Base-by-base conservation (phyloP, 2,888 invertebrate species). In the Coelogynopora nodosa region DNA sequence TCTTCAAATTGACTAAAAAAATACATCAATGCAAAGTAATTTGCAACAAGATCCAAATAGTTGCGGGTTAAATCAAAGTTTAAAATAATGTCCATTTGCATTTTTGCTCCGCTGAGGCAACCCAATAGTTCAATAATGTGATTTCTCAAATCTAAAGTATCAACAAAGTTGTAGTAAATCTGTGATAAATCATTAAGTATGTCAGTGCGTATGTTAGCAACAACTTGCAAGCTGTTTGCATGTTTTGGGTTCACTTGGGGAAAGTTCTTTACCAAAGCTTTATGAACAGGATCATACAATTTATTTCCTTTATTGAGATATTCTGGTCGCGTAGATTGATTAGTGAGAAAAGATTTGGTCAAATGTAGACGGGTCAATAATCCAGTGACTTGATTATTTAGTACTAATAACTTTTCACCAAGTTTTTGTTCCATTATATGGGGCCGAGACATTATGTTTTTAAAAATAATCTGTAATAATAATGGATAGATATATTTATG, bases 111-210 rank as follows among this genome's bases (percentile, higher is more conserved):
- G 93, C 98, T 97, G 95, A 99, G 97, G 27, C 96, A 96, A 13
- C 98, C 98, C 84, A 93, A 90, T 49, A 94, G 89, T 88, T 93
- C 93, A 86, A 92, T 92, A 0, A 94, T 92, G 90, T 93, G 93
- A 89, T 94, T 93, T 93, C 97, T 98, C 90, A 99, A 96, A 91
- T 99, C 98, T 86, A 99, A 93, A 81, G 99, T 94, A 93, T 99
- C 99, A 18, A 98, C 98, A 93, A 99, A 99, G 0, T 99, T 99
- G 91, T 97, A 97, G 91, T 99, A 99, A 91, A 99, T 99, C 2
- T 98, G 92, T 0, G 97, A 97, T 0, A 99, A 93, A 0, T 97
- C 96, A 91, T 98, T 98, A 88, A 97, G 96, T 67, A 99, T 96
- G 91, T 99, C 99, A 95, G 89, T 88, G 91, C 91, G 87, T 97